A percentile compares a stretch with the other conserved stretches of the same genome.
Conservation (phyloP, 2,888 invertebrate genomes). For the Leptura quadrifasciata region DNA sequence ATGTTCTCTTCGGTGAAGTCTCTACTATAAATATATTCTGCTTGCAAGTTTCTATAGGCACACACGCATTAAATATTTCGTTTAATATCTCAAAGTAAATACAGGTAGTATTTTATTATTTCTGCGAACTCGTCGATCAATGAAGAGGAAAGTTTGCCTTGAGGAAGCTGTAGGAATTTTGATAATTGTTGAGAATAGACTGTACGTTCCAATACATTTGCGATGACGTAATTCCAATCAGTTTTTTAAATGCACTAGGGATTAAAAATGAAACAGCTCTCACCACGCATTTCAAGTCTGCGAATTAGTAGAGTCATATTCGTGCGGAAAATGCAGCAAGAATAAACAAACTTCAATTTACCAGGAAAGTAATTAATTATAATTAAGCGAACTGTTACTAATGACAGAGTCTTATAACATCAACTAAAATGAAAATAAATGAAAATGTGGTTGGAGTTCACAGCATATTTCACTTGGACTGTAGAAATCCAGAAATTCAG, state of each 20-base stretch:
- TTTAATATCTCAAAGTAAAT: too few species aligned
- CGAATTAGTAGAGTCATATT: conserved; percentile 9
- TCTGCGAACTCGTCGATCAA: too few species aligned
- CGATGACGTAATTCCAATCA: neutral
- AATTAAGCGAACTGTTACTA: conserved; percentile 38
- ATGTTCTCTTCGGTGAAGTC: too few species aligned
- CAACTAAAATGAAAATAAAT: conserved; percentile 33
- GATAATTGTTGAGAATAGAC: too few species aligned
- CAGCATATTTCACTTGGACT: conserved; percentile 32
- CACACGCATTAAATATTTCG: too few species aligned
- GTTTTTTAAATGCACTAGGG: neutral
- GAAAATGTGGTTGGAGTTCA: conserved; percentile 31
- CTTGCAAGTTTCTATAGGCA: too few species aligned
- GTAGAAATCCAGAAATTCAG: conserved; percentile 34
- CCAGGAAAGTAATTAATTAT: conserved; percentile 30
- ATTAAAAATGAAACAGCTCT: neutral
- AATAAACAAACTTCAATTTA: conserved; percentile 17
- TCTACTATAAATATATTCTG: too few species aligned
- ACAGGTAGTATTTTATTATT: too few species aligned
- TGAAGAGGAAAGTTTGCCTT: too few species aligned
- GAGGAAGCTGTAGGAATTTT: too few species aligned
- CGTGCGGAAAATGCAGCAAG: neutral
- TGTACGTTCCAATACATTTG: neutral
- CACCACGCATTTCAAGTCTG: neutral
- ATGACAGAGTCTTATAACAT: conserved; percentile 16